Percentiles rank a stretch among this genome's conserved stretches.
Evolutionary conservation across 2,113 vertebrate species (phyloP).

Genomic region (Mastomys coucha): DNA sequence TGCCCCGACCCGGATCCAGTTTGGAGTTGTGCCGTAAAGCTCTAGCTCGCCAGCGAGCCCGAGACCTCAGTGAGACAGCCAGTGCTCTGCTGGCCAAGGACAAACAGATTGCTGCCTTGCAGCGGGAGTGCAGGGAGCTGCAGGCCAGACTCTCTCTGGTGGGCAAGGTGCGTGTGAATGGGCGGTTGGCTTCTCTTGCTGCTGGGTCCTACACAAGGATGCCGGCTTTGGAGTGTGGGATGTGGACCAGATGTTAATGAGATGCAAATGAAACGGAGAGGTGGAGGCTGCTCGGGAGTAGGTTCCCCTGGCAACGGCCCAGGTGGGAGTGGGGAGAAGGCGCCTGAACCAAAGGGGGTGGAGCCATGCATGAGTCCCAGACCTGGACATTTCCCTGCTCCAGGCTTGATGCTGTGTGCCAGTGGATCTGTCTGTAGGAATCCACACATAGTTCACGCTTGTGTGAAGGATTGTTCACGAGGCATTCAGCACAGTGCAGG

Average conservation of each 20-base stretch:
- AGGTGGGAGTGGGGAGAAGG: conserved; percentile 64
- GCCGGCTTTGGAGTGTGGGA: conserved; percentile 19
- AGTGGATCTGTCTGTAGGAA: not conserved
- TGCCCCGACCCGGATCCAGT: conserved; percentile 89
- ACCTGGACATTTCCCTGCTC: conserved; percentile 8
- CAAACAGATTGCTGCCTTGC: conserved; percentile 95
- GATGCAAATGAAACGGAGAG: conserved; percentile 74
- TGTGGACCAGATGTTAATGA: conserved; percentile 73
- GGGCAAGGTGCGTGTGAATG: conserved; percentile 91
- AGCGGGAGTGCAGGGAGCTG: conserved; percentile 93
- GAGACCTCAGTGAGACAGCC: conserved; percentile 95
- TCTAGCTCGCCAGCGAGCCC: conserved; percentile 94
- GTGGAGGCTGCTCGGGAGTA: conserved; percentile 71
- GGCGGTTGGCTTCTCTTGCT: not conserved
- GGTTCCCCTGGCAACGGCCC: conserved; percentile 80
- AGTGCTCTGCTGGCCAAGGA: conserved; percentile 95
- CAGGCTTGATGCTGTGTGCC: conserved; percentile 6
- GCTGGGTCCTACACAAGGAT: not conserved
- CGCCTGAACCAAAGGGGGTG: conserved; percentile 45
- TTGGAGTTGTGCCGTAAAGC: conserved; percentile 94
- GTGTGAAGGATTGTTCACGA: conserved; percentile 6
- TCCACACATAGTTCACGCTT: not conserved
- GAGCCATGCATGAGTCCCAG: conserved; percentile 43
- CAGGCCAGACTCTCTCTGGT: conserved; percentile 89
- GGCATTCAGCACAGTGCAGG: conserved; percentile 28